Conservation (phyloP, 2,888 invertebrate species). For the Eledone cirrhosa region DNA sequence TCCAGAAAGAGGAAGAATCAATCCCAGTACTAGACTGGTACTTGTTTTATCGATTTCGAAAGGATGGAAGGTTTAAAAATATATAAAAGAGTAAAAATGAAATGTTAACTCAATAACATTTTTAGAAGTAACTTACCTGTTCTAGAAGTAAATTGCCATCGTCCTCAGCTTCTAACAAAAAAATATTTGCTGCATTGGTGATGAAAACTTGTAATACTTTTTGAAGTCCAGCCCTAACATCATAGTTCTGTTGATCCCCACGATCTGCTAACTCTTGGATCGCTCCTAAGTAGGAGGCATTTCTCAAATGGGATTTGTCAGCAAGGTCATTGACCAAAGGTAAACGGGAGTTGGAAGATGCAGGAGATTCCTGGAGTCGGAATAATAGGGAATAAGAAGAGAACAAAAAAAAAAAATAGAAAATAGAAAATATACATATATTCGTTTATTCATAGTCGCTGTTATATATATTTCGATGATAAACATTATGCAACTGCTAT, state of each 20-base stretch:
- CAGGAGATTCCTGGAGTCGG: slow-evolving; percentile 49
- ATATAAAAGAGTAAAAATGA: no score
- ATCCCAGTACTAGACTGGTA: no score
- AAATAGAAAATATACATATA: background rate
- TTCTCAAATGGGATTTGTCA: slow-evolving; percentile 48
- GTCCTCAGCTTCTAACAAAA: slow-evolving; percentile 68
- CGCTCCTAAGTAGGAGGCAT: slow-evolving; percentile 59
- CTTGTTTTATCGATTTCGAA: no score
- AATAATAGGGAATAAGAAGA: background rate
- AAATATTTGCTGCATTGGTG: slow-evolving; percentile 94
- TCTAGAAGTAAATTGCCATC: slow-evolving; percentile 45
- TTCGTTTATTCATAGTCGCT: no score
- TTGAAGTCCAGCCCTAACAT: slow-evolving; percentile 70
- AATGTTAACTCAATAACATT: no score
- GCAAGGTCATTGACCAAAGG: slow-evolving; percentile 35
- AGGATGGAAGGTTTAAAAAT: no score
- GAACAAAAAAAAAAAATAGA: background rate
- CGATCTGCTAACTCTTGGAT: slow-evolving; percentile 55
- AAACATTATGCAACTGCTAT: no score
- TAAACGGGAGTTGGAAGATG: slow-evolving; percentile 41
- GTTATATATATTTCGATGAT: no score
- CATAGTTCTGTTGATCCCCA: slow-evolving; percentile 46
- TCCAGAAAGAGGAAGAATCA: no score
- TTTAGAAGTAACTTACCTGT: slow-evolving; percentile 46
- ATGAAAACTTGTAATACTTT: slow-evolving; percentile 84